Evolutionary conservation across 2,797 vertebrate genomes (phyloP).

Genomic region (Dendrocincla fuliginosa): DNA sequence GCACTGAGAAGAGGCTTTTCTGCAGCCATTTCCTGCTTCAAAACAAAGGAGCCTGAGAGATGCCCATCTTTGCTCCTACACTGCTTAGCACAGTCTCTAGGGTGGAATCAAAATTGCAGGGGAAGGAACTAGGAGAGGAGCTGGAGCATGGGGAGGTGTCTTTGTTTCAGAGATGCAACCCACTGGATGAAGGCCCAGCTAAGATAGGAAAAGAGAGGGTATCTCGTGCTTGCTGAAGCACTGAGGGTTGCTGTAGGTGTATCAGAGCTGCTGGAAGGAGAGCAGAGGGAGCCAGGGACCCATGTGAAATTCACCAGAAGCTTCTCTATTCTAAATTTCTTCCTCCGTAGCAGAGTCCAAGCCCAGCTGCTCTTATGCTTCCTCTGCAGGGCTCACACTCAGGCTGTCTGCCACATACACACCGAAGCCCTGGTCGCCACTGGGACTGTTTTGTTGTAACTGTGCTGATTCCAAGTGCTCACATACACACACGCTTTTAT

Average conservation of each 20-base stretch:
- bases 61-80: neutral
- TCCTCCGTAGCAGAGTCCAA: neutral
- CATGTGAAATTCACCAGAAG: neutral
- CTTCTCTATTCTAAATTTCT: neutral
- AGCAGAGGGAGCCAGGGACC: neutral
- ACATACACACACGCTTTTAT: neutral
- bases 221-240: neutral
- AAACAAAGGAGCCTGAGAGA: conserved; percentile 37
- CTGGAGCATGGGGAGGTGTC: neutral
- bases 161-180: neutral
- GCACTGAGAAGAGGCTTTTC: conserved; percentile 29
- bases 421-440: neutral
- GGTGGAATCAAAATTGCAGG: neutral
- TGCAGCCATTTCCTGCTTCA: conserved; percentile 16
- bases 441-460: neutral
- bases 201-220: conserved; percentile 3
- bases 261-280: neutral
- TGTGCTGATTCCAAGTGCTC: neutral
- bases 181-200: neutral
- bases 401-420: fast-evolving
- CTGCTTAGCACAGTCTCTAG: neutral
- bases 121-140: neutral
- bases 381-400: neutral
- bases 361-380: neutral
- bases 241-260: neutral